These are phyloP conservation scores for Hanleya hanleyi DNA, from an alignment of 2,888 invertebrate genomes.

Conservation along the genomic window DNA sequence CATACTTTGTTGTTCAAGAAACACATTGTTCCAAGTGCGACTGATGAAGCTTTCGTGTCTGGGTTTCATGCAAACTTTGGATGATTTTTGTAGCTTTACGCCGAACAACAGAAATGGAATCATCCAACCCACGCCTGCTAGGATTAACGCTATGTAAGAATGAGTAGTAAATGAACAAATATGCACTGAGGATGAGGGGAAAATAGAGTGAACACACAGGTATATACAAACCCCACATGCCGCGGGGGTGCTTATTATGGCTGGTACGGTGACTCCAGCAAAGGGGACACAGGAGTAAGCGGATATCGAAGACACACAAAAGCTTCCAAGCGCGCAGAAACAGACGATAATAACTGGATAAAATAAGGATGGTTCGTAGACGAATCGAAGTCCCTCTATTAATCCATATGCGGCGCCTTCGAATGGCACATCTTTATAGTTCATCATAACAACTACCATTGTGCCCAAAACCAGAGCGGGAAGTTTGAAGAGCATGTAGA, in stretches of 20 bases:
- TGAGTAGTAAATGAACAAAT: background rate
- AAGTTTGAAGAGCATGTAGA: constrained; percentile 39
- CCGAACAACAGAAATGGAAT: background rate
- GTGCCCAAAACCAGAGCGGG: constrained; percentile 21
- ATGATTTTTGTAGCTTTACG: constrained; percentile 14
- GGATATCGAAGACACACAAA: constrained; percentile 29
- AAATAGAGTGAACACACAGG: constrained; percentile 17
- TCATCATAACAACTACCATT: constrained; percentile 31
- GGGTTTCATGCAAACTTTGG: constrained; percentile 41
- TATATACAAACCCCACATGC: constrained; percentile 26
- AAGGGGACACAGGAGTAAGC: constrained; percentile 37
- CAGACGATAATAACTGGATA: constrained; percentile 32
- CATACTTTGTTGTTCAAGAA: constrained; percentile 43
- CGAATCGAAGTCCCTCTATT: constrained; percentile 26
- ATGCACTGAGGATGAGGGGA: background rate
- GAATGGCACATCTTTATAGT: constrained; percentile 11
- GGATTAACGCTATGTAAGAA: constrained; percentile 25
- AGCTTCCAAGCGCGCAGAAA: constrained; percentile 27
- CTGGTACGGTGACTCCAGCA: constrained; percentile 34
- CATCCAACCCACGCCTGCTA: constrained; percentile 17
- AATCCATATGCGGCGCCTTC: constrained; percentile 29
- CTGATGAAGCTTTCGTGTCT: constrained; percentile 40
- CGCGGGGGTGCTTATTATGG: constrained; percentile 30
- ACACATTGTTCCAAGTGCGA: constrained; percentile 44
- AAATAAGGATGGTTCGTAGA: constrained; percentile 19